Base-by-base conservation (phyloP, 1,140 invertebrate species). In the Ladona fulva region DNA sequence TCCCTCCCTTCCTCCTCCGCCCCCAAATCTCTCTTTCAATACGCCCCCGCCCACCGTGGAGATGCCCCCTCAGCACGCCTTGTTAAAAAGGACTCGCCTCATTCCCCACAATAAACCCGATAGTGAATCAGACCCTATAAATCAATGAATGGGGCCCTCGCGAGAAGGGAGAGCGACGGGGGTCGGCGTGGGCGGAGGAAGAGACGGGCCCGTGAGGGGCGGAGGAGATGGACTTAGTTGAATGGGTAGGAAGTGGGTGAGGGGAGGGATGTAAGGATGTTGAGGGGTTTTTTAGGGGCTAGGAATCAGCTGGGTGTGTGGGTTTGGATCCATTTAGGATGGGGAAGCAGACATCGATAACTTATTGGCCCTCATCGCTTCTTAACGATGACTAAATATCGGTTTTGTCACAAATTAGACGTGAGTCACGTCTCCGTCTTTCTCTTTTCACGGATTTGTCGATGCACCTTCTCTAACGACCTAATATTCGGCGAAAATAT, bases 101-200 rank as follows among this genome's bases (percentile, higher is more conserved):
- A 66, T 66, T 66, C 52, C 52, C 52, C 52, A 66, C 52, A 66
- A 66, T 66, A 66, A 66, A 66, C 3, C 52, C 52, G 52, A 66
- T 66, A 3, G 52, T 66, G 52, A 66, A 66, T 66, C 52, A 66
- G 52, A 3, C 52, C 52, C 52, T 66, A 66, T 66, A 66, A 66
- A 66, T 66, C 52, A 66, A 66, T 66, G 52, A 66, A 66, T 66
- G 52, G 52, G 52, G 3, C n/a, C 29, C 52, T 66, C 44, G 44
- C 10, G 44, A 52, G 44, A 19, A 52, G 19, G 19, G 44, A 52
- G 44, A 19, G 44, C 10, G 19, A 52, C 10, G 10, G 44, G 44
- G 19, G 44, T 10, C 16, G 3, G 52, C n/a, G 52, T 66, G 52
- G 52, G 52, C 16, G 52, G 3, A 22, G 52, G 52, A 66, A 12